phyloP scores from a whole-genome alignment of 2,113 vertebrate genomes.

The Stigmatopora argus region DNA sequence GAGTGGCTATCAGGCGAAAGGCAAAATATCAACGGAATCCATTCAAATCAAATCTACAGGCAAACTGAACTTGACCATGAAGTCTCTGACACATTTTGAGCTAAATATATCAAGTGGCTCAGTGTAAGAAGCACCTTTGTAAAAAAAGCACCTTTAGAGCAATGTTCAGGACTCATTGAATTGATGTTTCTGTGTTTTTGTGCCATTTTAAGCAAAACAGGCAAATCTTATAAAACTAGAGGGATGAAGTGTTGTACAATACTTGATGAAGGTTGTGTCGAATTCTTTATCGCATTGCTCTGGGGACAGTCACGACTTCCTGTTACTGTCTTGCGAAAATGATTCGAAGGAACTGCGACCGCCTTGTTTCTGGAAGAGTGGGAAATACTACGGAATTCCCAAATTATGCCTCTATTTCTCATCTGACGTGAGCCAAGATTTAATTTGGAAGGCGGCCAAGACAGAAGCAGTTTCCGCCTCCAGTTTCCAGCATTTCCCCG shows the following conservation, averaged over 20 bases:
- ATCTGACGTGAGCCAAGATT: conserved; percentile 9
- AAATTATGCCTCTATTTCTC: conserved; percentile 30
- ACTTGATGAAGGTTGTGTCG: not conserved
- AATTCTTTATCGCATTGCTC: not conserved
- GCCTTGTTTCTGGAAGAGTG: conserved; percentile 37
- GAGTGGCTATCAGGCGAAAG: not conserved
- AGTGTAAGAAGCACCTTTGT: not conserved
- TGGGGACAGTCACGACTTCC: conserved; percentile 23
- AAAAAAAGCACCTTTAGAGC: too few species aligned
- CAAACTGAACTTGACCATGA: not conserved
- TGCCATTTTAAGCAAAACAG: not conserved
- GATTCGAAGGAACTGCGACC: not conserved
- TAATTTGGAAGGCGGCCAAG: conserved; percentile 34
- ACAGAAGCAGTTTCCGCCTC: not conserved
- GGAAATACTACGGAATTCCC: conserved; percentile 51
- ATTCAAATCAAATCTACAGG: not conserved
- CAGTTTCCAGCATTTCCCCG: not conserved
- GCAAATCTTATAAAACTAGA: not conserved
- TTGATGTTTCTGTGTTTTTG: not conserved
- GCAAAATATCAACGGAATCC: not conserved
- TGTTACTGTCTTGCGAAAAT: not conserved
- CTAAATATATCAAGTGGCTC: not conserved
- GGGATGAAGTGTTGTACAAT: not conserved
- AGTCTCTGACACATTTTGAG: not conserved
- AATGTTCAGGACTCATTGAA: not conserved